Evolutionary conservation across 2,797 vertebrate genomes (phyloP).

Genomic region (Apodemus agrarius): DNA sequence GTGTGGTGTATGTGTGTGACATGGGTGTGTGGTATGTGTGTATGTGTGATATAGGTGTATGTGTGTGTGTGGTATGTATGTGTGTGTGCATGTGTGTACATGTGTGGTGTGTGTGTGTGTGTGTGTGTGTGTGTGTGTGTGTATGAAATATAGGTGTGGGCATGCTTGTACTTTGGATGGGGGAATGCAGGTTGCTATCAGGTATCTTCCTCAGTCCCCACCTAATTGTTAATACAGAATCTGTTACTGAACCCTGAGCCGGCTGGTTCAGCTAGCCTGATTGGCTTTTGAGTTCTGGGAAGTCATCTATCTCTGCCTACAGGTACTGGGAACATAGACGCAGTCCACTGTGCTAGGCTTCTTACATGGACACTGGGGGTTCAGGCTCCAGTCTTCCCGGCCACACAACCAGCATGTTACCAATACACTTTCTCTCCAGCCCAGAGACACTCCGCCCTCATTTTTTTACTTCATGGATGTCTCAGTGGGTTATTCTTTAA

Average conservation of each 20-base stretch:
- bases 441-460: neutral
- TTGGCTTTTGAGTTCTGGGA: neutral
- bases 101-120: neutral
- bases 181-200: neutral
- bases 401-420: neutral
- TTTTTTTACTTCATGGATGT: neutral
- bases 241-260: neutral
- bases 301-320: neutral
- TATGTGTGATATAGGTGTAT: no score
- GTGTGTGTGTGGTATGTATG: no score
- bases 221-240: neutral
- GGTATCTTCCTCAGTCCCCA: neutral
- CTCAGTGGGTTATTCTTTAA: neutral
- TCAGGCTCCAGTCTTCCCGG: neutral
- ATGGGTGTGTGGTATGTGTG: no score
- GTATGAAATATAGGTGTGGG: neutral
- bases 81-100: neutral
- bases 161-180: neutral
- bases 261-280: neutral
- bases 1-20: no score
- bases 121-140: neutral
- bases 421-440: neutral
- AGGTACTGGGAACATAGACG: neutral
- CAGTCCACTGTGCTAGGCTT: neutral
- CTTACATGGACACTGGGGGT: neutral